These are phyloP conservation scores for Dascyllus trimaculatus DNA, from an alignment of 2,113 vertebrate genomes.

Conservation along the genomic window DNA sequence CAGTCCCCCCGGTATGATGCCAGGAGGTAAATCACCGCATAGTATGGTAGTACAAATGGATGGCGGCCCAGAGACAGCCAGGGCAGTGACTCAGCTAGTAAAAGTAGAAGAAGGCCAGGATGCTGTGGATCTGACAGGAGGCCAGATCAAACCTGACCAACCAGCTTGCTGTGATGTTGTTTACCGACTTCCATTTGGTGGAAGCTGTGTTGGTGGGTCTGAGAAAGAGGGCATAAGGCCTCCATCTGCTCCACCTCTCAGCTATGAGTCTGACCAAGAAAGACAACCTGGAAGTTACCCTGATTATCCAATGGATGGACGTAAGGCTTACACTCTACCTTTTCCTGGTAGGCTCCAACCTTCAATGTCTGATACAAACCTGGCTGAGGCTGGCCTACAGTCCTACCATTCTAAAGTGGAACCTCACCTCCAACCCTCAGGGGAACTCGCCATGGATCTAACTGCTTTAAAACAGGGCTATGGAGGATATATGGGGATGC, in stretches of 20 bases:
- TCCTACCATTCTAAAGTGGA: slow-evolving; percentile 89
- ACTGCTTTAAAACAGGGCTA: slow-evolving; percentile 92
- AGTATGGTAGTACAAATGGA: slow-evolving; percentile 94
- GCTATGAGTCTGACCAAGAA: slow-evolving; percentile 85
- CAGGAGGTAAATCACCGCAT: slow-evolving; percentile 88
- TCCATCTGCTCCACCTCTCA: slow-evolving; percentile 77
- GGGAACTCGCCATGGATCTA: slow-evolving; percentile 89
- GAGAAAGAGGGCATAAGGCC: slow-evolving; percentile 85
- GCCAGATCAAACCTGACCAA: slow-evolving; percentile 91
- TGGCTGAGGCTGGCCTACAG: slow-evolving; percentile 90
- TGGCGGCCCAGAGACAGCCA: slow-evolving; percentile 79
- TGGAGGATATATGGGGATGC: slow-evolving; percentile 91
- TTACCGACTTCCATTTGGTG: slow-evolving; percentile 94
- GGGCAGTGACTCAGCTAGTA: slow-evolving; percentile 90
- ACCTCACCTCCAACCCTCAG: slow-evolving; percentile 85
- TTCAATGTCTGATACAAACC: slow-evolving; percentile 97
- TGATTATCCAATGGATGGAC: slow-evolving; percentile 86
- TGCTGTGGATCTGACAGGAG: slow-evolving; percentile 89
- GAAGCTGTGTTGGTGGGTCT: slow-evolving; percentile 90
- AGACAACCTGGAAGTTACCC: slow-evolving; percentile 82
- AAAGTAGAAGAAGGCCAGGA: slow-evolving; percentile 88
- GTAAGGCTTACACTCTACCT: slow-evolving; percentile 88
- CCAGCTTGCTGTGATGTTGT: slow-evolving; percentile 95
- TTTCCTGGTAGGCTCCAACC: slow-evolving; percentile 91
- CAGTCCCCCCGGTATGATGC: slow-evolving; percentile 79